These are phyloP conservation scores for Lepus europaeus DNA, from an alignment of 2,113 vertebrate species.

Conservation along the genomic window DNA sequence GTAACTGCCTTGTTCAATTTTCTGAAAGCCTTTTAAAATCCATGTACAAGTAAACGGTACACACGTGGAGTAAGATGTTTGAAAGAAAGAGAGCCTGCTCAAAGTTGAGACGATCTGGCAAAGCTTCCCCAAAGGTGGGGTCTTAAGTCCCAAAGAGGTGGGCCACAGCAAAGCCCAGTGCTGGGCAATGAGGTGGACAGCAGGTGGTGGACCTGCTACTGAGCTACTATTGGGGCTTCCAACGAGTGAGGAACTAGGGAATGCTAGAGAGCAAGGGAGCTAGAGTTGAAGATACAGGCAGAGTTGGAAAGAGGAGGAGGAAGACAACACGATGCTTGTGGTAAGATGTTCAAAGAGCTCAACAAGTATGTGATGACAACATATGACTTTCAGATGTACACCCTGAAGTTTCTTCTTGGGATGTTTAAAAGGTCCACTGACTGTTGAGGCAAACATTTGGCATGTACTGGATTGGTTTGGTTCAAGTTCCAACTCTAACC, in stretches of 20 bases:
- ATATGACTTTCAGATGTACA: not conserved
- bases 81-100: not conserved
- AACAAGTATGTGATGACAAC: not conserved
- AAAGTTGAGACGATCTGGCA: not conserved
- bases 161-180: not conserved
- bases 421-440: not conserved
- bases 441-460: no score
- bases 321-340: accelerated
- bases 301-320: not conserved
- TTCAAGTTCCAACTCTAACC: no score
- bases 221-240: not conserved
- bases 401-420: not conserved
- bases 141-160: not conserved
- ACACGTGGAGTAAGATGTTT: not conserved
- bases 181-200: not conserved
- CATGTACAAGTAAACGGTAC: not conserved
- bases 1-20: not conserved
- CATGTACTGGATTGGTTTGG: no score
- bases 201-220: not conserved
- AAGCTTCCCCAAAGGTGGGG: not conserved
- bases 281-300: not conserved
- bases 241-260: not conserved
- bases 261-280: not conserved
- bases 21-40: not conserved
- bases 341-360: not conserved